Conservation (phyloP, 2,113 vertebrate genomes). For the Pseudolaguvia tuberculata region DNA sequence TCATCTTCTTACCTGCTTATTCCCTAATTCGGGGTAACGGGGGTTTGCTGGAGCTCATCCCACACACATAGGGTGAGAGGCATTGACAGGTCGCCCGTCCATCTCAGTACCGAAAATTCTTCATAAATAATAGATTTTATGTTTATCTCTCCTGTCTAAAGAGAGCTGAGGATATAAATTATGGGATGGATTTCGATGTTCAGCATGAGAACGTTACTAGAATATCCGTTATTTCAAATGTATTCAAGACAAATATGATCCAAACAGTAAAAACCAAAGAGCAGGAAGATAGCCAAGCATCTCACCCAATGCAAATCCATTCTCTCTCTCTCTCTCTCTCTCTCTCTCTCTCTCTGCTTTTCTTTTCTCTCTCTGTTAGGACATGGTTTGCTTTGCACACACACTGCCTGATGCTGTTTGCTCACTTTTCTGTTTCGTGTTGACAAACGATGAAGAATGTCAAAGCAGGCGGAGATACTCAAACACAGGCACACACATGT, state of each 20-base stretch:
- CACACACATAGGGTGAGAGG: too few species aligned
- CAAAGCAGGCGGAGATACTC: conserved; percentile 39
- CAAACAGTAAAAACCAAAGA: too few species aligned
- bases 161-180: not conserved
- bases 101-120: too few species aligned
- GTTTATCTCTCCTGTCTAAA: too few species aligned
- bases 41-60: too few species aligned
- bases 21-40: too few species aligned
- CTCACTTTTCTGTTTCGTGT: conserved; percentile 56
- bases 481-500: conserved; percentile 42
- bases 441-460: conserved; percentile 60
- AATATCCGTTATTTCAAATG: not conserved
- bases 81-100: too few species aligned
- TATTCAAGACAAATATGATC: too few species aligned
- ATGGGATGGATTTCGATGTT: not conserved
- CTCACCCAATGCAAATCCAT: not conserved
- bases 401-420: conserved; percentile 62
- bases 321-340: too few species aligned
- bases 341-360: not conserved
- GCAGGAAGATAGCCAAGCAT: not conserved
- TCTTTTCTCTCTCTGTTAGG: conserved; percentile 7
- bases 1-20: too few species aligned
- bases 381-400: conserved; percentile 57
- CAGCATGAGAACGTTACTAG: not conserved
- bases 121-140: too few species aligned